Percentiles rank a stretch among this genome's conserved stretches.
Evolutionary conservation across 1,140 invertebrate species (phyloP).

Genomic region (Drosophila simulans): DNA sequence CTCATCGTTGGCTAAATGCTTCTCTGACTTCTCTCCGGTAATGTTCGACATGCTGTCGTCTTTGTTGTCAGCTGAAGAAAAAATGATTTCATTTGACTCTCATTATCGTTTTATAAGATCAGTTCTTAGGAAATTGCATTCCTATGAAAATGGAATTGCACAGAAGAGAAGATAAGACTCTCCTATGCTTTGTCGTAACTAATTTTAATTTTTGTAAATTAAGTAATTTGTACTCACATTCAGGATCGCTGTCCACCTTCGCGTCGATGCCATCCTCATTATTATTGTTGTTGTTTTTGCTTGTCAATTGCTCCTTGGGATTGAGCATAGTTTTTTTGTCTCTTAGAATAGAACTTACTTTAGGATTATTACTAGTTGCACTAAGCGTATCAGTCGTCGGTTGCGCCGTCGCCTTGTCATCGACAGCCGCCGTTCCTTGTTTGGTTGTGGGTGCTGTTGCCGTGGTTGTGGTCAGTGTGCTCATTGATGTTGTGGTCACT

Average conservation of each 20-base stretch:
- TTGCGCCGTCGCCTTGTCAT: conserved; percentile 44
- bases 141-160: no score
- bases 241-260: conserved; percentile 16
- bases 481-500: conserved; percentile 12
- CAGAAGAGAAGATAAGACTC: no score
- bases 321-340: conserved; percentile 49
- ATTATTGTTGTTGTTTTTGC: conserved; percentile 38
- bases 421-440: conserved; percentile 40
- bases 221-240: conserved; percentile 25
- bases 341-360: conserved; percentile 76
- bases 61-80: conserved; percentile 36
- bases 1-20: conserved; percentile 65
- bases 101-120: no score
- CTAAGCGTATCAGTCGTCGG: conserved; percentile 78
- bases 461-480: conserved; percentile 19
- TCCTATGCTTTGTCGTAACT: not conserved
- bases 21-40: not conserved
- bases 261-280: conserved; percentile 23
- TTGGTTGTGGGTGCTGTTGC: conserved; percentile 30
- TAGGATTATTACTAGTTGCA: conserved; percentile 81
- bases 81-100: not conserved
- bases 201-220: not conserved
- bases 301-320: conserved; percentile 37
- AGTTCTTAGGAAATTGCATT: no score
- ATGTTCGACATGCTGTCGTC: conserved; percentile 12